Conservation (phyloP, 92 coral and sea anemone species). For the Porites evermanni region DNA sequence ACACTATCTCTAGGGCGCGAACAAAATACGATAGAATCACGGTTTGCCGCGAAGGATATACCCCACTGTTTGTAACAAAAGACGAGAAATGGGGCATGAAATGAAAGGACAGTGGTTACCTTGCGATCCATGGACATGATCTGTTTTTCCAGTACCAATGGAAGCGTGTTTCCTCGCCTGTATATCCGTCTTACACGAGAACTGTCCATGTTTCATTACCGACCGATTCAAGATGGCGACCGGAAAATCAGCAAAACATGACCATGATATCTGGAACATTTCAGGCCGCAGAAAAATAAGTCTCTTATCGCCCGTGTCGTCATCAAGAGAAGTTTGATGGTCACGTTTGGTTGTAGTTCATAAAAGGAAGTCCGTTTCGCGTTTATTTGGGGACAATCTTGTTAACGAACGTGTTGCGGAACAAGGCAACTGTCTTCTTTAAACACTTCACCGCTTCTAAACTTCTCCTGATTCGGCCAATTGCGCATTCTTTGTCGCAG, state of each 20-base stretch:
- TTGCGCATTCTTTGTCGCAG: background rate
- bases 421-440: background rate
- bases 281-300: constrained; percentile 32
- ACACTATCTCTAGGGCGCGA: background rate
- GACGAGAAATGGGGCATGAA: background rate
- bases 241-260: constrained; percentile 37
- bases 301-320: constrained; percentile 34
- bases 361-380: background rate
- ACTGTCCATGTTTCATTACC: constrained; percentile 27
- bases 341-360: constrained; percentile 12
- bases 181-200: background rate
- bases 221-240: constrained; percentile 46
- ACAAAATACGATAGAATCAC: background rate
- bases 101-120: constrained; percentile 5
- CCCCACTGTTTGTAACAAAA: constrained; percentile 18
- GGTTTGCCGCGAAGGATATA: background rate
- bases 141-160: constrained; percentile 47
- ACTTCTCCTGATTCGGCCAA: background rate
- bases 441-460: background rate
- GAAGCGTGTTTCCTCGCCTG: background rate
- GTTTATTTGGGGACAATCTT: background rate
- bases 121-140: constrained; percentile 25
- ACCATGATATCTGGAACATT: constrained; percentile 31
- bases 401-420: background rate
- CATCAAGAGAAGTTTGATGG: constrained; percentile 12